Conservation (phyloP, 1,140 invertebrate species). For the Scaptodrosophila lebanonensis region DNA sequence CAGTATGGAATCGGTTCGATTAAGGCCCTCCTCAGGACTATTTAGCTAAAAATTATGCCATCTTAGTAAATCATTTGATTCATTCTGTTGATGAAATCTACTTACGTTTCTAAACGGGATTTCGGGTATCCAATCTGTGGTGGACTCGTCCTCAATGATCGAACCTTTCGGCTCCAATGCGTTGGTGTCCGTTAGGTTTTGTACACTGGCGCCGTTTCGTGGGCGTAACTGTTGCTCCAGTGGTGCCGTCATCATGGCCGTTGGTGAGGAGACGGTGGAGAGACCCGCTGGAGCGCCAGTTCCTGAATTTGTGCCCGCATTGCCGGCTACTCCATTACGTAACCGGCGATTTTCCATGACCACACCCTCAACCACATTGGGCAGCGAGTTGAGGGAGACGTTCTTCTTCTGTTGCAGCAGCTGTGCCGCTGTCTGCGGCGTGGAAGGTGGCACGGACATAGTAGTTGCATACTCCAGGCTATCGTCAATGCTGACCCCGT, state of each 20-base stretch:
- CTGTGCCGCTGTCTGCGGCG: conserved; percentile 47
- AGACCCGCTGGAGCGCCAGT: conserved; percentile 28
- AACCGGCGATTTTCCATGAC: conserved; percentile 50
- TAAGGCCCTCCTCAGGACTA: conserved; percentile 60
- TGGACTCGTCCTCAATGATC: conserved; percentile 85
- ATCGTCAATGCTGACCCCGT: conserved; percentile 33
- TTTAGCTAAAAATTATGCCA: conserved; percentile 42
- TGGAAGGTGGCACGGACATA: conserved; percentile 37
- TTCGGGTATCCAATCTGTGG: conserved; percentile 91
- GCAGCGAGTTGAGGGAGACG: conserved; percentile 67
- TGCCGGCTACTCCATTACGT: conserved; percentile 35
- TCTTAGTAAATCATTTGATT: conserved; percentile 1
- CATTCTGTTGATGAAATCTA: conserved; percentile 5
- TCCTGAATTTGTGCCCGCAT: conserved; percentile 5
- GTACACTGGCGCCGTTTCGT: conserved; percentile 57
- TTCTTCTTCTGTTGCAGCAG: conserved; percentile 72
- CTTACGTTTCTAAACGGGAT: conserved; percentile 93
- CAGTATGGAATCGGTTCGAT: conserved; percentile 64
- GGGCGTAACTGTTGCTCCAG: conserved; percentile 55
- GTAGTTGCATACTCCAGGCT: conserved; percentile 44
- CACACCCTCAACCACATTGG: conserved; percentile 71
- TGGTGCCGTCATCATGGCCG: conserved; percentile 48
- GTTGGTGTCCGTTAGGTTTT: conserved; percentile 46
- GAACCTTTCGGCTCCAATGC: conserved; percentile 65
- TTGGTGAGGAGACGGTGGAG: conserved; percentile 67